Evolutionary conservation across 2,113 vertebrate species (phyloP), one percentile per base, ranked within the genome.

Genomic region (Megalops atlanticus): DNA sequence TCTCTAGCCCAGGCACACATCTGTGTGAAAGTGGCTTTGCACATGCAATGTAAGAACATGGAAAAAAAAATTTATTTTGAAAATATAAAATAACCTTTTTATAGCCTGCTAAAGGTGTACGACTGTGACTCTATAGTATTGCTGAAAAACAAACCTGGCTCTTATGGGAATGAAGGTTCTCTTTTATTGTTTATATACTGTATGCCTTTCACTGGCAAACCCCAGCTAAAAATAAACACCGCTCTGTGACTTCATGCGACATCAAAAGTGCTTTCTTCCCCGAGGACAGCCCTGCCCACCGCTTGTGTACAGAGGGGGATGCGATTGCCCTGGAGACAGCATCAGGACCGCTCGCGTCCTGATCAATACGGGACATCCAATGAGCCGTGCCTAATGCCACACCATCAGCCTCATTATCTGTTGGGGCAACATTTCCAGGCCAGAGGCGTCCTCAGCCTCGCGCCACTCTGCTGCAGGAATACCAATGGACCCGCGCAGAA

Each of bases 361-460:
- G 38, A 68, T 78, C 52, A 64, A 78, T 76, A 49, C 7, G 16
- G 49, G 49, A 14, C 58, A 52, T 80, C 68, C 35, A 81, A 43
- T 71, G 15, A 49, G 31, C 35, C 76, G 24, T 10, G 45, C 52
- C 81, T 52, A 77, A 80, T 36, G 54, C 43, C 38, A 15, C 43
- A 38, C 75, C 31, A 47, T 77, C 78, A 45, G 47, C 38, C 49
- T 49, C 21, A 54, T 82, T 85, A 82, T 82, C 64, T 75, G 64
- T 45, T n/a, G 10, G 76, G 69, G 4, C 27, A 64, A 49, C 72
- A 36, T 24, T 39, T 80, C 33, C 33, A 52, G 47, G 5, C 45
- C 11, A 70, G 41, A 33, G 39, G 27, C 18, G 4, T 70, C 18
- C n/a, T 45, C 12, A 24, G 49, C 31, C 1, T 15, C 24, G 14